A percentile compares a stretch with the other conserved stretches of the same genome.
Conservation (phyloP, 2,797 vertebrate genomes). For the Schizopygopsis pylzovi region DNA sequence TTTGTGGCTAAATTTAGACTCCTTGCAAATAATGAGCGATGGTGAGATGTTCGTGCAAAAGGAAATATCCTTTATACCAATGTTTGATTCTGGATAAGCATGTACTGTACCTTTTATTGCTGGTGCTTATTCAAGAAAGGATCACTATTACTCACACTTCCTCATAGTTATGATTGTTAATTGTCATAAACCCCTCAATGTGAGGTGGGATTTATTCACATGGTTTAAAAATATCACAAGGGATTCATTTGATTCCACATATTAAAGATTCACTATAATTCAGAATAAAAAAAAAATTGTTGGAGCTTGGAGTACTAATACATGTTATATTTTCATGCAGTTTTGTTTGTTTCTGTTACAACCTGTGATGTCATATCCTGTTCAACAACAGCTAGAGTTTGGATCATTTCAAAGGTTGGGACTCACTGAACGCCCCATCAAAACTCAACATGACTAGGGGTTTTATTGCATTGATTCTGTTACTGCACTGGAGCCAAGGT, state of each 20-base stretch:
- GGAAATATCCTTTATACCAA: background rate
- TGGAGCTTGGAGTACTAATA: background rate
- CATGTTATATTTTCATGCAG: background rate
- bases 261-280: background rate
- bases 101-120: no score
- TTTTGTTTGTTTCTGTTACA: background rate
- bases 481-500: conserved; percentile 36
- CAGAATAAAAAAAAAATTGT: background rate
- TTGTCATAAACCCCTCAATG: background rate
- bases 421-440: background rate
- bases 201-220: background rate
- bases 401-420: background rate
- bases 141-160: no score
- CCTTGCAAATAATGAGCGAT: background rate
- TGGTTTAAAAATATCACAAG: background rate
- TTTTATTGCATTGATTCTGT: conserved; percentile 13
- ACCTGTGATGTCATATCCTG: conserved; percentile 15
- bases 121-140: no score
- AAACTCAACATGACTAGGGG: background rate
- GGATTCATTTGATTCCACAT: background rate
- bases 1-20: conserved; percentile 1
- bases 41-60: background rate
- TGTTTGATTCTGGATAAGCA: background rate
- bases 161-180: background rate
- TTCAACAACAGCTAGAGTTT: background rate